These are phyloP conservation scores for Bubo bubo DNA, from an alignment of 2,113 vertebrate species.

Conservation along the genomic window DNA sequence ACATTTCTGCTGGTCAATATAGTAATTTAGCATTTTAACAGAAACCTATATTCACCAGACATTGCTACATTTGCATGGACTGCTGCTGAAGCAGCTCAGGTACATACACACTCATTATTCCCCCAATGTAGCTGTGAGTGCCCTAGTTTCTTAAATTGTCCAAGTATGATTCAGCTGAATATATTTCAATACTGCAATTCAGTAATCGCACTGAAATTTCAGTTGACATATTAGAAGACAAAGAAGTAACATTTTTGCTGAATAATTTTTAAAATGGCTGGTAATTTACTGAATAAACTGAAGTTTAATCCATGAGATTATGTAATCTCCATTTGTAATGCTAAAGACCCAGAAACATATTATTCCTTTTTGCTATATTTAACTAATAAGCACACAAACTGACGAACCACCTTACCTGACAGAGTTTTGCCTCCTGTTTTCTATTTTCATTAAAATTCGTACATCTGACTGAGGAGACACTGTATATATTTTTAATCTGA, in stretches of 20 bases:
- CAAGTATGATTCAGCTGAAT: background rate
- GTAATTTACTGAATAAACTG: background rate
- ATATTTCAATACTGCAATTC: background rate
- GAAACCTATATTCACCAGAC: background rate
- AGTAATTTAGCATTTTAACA: background rate
- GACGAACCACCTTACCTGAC: constrained; percentile 77
- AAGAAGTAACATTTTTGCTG: background rate
- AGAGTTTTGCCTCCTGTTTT: constrained; percentile 82
- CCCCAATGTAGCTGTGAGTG: background rate
- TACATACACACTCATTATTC: background rate
- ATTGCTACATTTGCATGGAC: background rate
- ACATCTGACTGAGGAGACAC: constrained; percentile 70
- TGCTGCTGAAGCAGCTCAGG: background rate
- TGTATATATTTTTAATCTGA: constrained; percentile 88
- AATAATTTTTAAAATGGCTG: background rate
- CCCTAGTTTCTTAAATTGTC: background rate
- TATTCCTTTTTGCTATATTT: background rate
- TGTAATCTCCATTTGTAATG: background rate
- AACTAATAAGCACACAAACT: background rate
- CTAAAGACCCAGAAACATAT: background rate
- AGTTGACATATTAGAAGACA: background rate
- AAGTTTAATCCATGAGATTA: background rate
- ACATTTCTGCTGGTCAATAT: background rate
- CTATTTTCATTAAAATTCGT: constrained; percentile 90
- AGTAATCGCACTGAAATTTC: background rate